phyloP scores from a whole-genome alignment of 2,113 vertebrate genomes.

The Gnathonemus echidnorhynchus region DNA sequence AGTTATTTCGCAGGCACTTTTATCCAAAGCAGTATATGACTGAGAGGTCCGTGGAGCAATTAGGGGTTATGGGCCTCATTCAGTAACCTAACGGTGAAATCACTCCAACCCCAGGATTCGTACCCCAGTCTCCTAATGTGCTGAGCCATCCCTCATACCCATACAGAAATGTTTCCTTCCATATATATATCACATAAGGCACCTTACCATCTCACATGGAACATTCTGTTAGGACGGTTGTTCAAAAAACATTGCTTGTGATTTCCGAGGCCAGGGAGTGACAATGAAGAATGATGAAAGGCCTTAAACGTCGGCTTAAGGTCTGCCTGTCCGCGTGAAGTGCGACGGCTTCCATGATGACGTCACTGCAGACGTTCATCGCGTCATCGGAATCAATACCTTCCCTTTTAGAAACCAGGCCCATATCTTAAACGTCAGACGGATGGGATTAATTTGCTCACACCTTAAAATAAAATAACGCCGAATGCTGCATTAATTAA shows the following conservation, averaged over 20 bases:
- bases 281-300: neutral
- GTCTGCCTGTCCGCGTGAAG: slow-evolving; percentile 22
- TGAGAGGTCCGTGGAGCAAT: neutral
- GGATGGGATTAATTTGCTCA: slow-evolving; percentile 30
- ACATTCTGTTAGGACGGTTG: neutral
- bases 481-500: slow-evolving; percentile 27
- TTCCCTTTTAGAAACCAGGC: slow-evolving; percentile 23
- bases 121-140: neutral
- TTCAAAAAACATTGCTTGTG: neutral
- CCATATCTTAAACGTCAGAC: slow-evolving; percentile 25
- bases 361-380: slow-evolving; percentile 22
- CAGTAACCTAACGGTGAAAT: neutral
- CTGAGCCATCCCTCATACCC: neutral
- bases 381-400: slow-evolving; percentile 27
- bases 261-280: neutral
- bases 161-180: neutral
- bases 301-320: neutral
- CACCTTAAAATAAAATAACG: slow-evolving; percentile 27
- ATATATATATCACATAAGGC: neutral
- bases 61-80: neutral
- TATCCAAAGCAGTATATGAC: neutral
- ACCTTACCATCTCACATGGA: neutral
- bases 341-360: neutral
- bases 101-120: neutral
- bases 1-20: neutral